phyloP scores from a whole-genome alignment of 2,888 invertebrate genomes.

The Sinhomidia bicolor region DNA sequence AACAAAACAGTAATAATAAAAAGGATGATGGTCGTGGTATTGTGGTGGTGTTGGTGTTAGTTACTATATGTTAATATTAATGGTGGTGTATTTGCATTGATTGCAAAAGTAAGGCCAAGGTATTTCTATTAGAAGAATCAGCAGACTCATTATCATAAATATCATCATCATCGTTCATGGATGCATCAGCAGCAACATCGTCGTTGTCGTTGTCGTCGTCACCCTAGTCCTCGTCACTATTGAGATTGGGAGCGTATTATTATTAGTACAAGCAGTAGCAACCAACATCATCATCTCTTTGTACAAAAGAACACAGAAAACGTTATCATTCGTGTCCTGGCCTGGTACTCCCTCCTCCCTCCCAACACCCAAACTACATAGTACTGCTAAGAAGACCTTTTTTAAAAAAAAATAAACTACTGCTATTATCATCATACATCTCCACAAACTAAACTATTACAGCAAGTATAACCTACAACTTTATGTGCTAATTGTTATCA shows the following conservation, averaged over 20 bases:
- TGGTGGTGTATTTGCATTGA: neutral
- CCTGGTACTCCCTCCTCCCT: neutral
- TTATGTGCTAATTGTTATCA: conserved; percentile 27
- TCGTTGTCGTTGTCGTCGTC: neutral
- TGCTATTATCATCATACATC: no score
- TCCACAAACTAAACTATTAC: neutral
- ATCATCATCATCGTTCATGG: neutral
- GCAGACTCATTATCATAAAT: conserved; percentile 26
- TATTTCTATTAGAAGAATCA: neutral
- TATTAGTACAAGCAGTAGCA: no score
- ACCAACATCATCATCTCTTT: neutral
- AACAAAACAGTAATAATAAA: neutral
- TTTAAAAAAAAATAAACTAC: no score
- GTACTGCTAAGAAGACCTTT: no score
- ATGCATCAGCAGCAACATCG: neutral
- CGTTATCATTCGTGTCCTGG: neutral
- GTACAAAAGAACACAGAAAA: no score
- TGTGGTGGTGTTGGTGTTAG: neutral
- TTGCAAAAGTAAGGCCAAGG: conserved; percentile 29
- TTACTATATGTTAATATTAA: no score
- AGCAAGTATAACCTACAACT: neutral
- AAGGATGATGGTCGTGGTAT: neutral
- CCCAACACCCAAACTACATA: neutral
- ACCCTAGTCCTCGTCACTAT: neutral
- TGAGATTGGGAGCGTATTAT: neutral